phyloP scores from a whole-genome alignment of 2,888 invertebrate genomes.

The Pimpla rufipes region DNA sequence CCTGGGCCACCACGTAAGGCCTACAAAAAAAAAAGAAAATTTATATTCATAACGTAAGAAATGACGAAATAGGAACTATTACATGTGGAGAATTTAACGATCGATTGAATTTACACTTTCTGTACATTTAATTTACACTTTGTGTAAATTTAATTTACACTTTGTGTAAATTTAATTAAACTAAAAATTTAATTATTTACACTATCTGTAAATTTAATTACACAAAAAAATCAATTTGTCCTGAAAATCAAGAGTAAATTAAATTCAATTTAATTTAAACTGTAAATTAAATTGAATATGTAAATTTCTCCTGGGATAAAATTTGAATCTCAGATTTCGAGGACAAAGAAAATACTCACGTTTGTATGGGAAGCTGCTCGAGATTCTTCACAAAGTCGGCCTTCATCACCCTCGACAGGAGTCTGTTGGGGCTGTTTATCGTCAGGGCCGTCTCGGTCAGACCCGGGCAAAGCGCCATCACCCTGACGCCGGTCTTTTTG shows the following conservation, averaged over 20 bases:
- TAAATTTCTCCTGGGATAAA: too few relatives aligned
- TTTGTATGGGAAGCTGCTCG: slow-evolving; percentile 81
- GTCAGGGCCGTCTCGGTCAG: slow-evolving; percentile 83
- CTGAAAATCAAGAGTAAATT: background rate
- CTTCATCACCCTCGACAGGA: slow-evolving; percentile 82
- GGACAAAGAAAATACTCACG: slow-evolving; percentile 75
- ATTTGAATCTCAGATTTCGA: too few relatives aligned
- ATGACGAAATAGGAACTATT: too few relatives aligned
- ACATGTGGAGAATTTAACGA: slow-evolving; percentile 6
- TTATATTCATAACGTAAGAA: background rate
- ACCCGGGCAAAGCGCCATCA: slow-evolving; percentile 84
- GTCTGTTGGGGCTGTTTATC: slow-evolving; percentile 80
- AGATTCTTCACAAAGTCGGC: slow-evolving; percentile 82
- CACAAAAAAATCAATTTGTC: too few relatives aligned
- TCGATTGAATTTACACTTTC: too few relatives aligned
- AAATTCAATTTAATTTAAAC: slow-evolving; percentile 6
- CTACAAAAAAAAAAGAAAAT: slow-evolving; percentile 65
- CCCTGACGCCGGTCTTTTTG: slow-evolving; percentile 82
- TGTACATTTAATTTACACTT: too few relatives aligned
- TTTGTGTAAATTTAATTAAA: too few relatives aligned
- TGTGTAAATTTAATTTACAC: too few relatives aligned
- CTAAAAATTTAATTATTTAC: too few relatives aligned
- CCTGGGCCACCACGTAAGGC: slow-evolving; percentile 81
- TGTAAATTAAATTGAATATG: background rate
- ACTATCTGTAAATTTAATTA: too few relatives aligned